Base-by-base conservation (phyloP, 2,888 invertebrate genomes). In the Chironomus riparius region DNA sequence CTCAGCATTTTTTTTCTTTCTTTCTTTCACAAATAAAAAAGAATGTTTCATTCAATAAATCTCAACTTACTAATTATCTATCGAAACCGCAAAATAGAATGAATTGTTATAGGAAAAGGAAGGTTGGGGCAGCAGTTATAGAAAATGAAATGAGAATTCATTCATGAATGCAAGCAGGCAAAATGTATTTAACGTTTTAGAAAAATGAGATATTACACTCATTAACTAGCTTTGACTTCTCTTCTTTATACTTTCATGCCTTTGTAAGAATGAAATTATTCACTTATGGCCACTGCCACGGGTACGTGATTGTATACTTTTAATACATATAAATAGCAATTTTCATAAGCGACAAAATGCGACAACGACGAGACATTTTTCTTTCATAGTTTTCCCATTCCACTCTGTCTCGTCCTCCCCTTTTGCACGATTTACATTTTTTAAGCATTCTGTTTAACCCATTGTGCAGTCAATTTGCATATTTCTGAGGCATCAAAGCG, bases 401-500 rank as follows among this genome's bases (percentile, higher is more conserved):
- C 10, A 10, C 10, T 38, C 38, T 38, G 38, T 38, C 38, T 38
- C 38, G 38, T 38, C 38, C 10, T 38, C 38, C 38, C 18, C 56
- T n/a, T 56, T 15, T 70, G 70, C 70, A 70, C 70, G 70, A 71
- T 13, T 56, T 28, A 71, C 72, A 72, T 72, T 72, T n/a, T 72
- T 62, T 6, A 18, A 21, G 15, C n/a, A 56, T 18, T 56, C 21
- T 15, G 72, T 61, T 72, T 72, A 38, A 72, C 72, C 72, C 62
- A 72, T 72, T 72, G 72, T 72, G 72, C 72, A 72, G 38, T 7
- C 47, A 74, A 74, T 74, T 74, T 68, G 68, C 74, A 74, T 74
- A 73, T 65, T 74, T 61, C n/a, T 22, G 74, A 74, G 74, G 74
- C 74, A 74, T 74, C 74, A 74, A 74, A 74, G 74, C 74, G 74